Conservation (phyloP, 2,797 vertebrate genomes). For the Pitangus sulphuratus region DNA sequence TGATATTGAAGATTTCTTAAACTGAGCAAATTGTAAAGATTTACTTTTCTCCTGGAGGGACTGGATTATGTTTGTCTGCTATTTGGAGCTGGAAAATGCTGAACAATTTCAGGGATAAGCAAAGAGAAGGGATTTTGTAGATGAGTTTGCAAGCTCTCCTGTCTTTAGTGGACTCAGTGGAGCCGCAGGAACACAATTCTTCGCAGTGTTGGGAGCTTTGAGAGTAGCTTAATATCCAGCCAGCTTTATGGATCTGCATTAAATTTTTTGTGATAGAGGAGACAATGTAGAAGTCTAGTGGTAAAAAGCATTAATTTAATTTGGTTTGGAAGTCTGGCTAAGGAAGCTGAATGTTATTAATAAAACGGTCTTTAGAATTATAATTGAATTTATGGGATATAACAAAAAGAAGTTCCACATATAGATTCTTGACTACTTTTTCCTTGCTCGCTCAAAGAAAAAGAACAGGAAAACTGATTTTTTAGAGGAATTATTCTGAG, state of each 20-base stretch:
- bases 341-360: not conserved
- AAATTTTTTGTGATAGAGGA: not conserved
- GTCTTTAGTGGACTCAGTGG: not conserved
- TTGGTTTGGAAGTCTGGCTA: not conserved
- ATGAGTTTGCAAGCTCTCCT: slow-evolving; percentile 1
- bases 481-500: not conserved
- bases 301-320: not conserved
- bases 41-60: slow-evolving; percentile 19
- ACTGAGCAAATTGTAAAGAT: slow-evolving; percentile 9
- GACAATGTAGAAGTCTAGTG: not conserved
- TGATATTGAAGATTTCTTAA: slow-evolving; percentile 3
- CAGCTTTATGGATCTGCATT: not conserved
- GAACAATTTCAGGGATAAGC: slow-evolving; percentile 16
- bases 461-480: not conserved
- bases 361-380: not conserved
- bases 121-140: slow-evolving; percentile 19
- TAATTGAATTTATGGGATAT: not conserved
- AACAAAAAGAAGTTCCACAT: not conserved
- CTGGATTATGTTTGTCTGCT: slow-evolving; percentile 17
- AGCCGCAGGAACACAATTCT: not conserved
- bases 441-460: not conserved
- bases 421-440: not conserved
- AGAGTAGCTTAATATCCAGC: not conserved
- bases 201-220: not conserved
- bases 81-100: not conserved